A percentile compares a stretch with the other conserved stretches of the same genome.
Evolutionary conservation across 2,888 invertebrate species (phyloP).

Genomic region (Archaeoteleia sp.): DNA sequence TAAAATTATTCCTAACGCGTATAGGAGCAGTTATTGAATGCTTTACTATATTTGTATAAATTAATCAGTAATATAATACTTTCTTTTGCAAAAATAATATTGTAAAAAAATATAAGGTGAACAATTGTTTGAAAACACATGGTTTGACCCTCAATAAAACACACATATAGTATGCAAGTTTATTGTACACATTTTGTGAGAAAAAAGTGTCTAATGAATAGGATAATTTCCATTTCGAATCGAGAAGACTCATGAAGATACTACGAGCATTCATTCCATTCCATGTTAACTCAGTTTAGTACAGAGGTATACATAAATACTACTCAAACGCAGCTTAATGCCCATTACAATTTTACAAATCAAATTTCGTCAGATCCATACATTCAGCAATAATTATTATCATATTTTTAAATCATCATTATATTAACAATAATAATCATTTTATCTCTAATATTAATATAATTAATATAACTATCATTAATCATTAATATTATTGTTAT

Average conservation of each 20-base stretch:
- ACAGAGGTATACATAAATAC: constrained; percentile 27
- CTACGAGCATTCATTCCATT: constrained; percentile 25
- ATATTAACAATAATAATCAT: constrained; percentile 11
- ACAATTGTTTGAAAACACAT: constrained; percentile 47
- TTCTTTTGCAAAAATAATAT: no score
- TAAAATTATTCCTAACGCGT: no score
- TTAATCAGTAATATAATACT: no score
- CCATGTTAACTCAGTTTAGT: constrained; percentile 12
- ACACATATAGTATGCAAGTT: constrained; percentile 45
- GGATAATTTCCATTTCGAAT: constrained; percentile 26
- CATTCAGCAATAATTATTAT: constrained; percentile 41
- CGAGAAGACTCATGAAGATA: constrained; percentile 31
- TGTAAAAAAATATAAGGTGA: constrained; percentile 6
- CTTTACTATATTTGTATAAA: no score
- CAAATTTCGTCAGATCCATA: constrained; percentile 24
- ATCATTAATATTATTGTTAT: constrained; percentile 12
- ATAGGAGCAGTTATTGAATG: no score
- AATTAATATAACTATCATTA: constrained; percentile 34
- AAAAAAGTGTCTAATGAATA: constrained; percentile 44
- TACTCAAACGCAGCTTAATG: constrained; percentile 46
- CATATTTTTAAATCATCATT: constrained; percentile 15
- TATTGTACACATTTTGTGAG: constrained; percentile 49
- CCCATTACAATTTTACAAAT: constrained; percentile 46
- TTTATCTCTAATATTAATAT: constrained; percentile 17
- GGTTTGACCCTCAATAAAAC: constrained; percentile 56